phyloP scores from a whole-genome alignment of 2,797 vertebrate species.

The Sarcophilus harrisii region DNA sequence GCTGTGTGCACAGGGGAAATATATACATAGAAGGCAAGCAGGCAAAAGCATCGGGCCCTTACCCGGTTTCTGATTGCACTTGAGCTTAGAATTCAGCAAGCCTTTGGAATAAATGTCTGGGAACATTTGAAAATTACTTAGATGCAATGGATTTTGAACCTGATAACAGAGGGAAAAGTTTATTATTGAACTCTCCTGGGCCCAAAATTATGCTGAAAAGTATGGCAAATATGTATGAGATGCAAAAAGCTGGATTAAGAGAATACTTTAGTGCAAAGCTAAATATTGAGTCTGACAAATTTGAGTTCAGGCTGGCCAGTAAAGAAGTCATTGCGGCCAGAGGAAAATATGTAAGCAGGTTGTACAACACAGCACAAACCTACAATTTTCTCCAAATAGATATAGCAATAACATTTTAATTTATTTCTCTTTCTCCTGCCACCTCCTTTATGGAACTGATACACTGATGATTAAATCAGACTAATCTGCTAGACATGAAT shows the following conservation, averaged over 20 bases:
- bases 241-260: slow-evolving; percentile 56
- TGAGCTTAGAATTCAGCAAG: slow-evolving; percentile 1
- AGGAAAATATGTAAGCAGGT: slow-evolving; percentile 35
- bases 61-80: slow-evolving; percentile 9
- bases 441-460: slow-evolving; percentile 25
- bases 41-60: slow-evolving; percentile 26
- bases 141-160: slow-evolving; percentile 46
- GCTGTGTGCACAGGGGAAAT: neutral
- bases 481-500: neutral
- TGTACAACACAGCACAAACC: slow-evolving; percentile 12
- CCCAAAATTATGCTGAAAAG: slow-evolving; percentile 61
- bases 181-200: slow-evolving; percentile 58
- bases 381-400: slow-evolving; percentile 47
- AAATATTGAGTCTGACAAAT: slow-evolving; percentile 63
- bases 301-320: slow-evolving; percentile 39
- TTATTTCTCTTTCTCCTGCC: slow-evolving; percentile 1
- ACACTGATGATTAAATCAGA: neutral
- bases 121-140: slow-evolving; percentile 63
- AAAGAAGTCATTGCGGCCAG: slow-evolving; percentile 56
- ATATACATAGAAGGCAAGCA: neutral
- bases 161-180: slow-evolving; percentile 36
- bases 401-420: slow-evolving; percentile 40
- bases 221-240: slow-evolving; percentile 57
- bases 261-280: slow-evolving; percentile 47
- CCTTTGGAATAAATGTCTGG: slow-evolving; percentile 54